phyloP scores from a whole-genome alignment of 2,888 invertebrate species.

The Synergus laeviventris region DNA sequence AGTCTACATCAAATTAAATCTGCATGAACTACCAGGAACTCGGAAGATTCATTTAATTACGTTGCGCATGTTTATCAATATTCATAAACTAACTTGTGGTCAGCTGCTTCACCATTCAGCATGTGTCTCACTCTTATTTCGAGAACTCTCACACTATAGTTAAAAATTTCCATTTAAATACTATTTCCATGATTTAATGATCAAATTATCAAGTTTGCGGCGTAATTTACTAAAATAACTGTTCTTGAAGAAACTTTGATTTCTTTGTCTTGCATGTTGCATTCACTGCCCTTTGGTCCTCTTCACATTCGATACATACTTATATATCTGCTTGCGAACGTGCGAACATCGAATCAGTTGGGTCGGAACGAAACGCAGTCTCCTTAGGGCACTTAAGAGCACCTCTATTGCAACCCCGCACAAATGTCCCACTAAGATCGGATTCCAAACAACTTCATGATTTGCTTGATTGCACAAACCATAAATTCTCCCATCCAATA shows the following conservation, averaged over 20 bases:
- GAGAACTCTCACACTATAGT: too few species aligned
- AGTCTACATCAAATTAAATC: conserved; percentile 57
- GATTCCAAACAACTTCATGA: conserved; percentile 70
- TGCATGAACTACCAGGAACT: conserved; percentile 62
- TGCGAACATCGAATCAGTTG: conserved; percentile 67
- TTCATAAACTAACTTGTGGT: conserved; percentile 65
- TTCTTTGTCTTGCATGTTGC: too few species aligned
- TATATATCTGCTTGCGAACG: conserved; percentile 57
- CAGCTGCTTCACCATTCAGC: conserved; percentile 58
- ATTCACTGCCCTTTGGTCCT: too few species aligned
- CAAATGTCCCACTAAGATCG: conserved; percentile 54
- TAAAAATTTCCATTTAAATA: too few species aligned
- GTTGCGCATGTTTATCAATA: conserved; percentile 67
- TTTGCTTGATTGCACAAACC: conserved; percentile 69
- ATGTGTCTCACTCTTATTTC: background rate
- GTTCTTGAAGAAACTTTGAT: too few species aligned
- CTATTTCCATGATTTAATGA: too few species aligned
- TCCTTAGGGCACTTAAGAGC: conserved; percentile 73
- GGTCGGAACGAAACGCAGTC: conserved; percentile 69
- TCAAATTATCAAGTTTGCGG: too few species aligned
- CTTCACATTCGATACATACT: too few species aligned
- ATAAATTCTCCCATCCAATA: conserved; percentile 45
- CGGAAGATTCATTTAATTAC: conserved; percentile 66
- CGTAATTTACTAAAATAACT: too few species aligned
- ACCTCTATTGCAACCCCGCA: conserved; percentile 61